Evolutionary conservation across 2,113 vertebrate species (phyloP).

Genomic region (Hystrix brachyura): DNA sequence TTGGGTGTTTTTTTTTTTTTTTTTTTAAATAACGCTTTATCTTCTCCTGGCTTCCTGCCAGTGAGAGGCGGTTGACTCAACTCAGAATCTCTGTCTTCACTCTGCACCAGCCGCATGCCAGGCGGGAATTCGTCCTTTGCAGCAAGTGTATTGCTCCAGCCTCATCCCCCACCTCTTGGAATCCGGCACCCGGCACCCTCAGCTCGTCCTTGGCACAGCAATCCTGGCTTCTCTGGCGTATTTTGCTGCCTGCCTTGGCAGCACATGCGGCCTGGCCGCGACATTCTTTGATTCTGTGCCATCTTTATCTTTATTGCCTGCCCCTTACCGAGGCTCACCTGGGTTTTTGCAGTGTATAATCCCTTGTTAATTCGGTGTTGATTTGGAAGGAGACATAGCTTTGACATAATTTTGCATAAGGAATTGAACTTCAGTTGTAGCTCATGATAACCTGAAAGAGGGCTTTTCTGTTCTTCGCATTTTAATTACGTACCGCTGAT

Average conservation of each 20-base stretch:
- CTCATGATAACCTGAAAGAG: neutral
- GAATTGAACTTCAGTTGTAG: constrained; percentile 52
- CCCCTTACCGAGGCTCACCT: neutral
- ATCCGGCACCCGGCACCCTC: neutral
- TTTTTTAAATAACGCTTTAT: constrained; percentile 25
- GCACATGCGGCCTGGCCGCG: neutral
- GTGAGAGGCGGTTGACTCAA: constrained; percentile 1
- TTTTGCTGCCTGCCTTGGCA: constrained; percentile 53
- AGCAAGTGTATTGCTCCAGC: neutral
- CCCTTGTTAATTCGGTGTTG: constrained; percentile 37
- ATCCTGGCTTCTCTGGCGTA: neutral
- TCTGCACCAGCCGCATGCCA: neutral
- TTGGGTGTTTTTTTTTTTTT: neutral
- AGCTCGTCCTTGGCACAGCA: constrained; percentile 46
- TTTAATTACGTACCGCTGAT: constrained; percentile 25
- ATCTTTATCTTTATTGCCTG: neutral
- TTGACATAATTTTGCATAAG: constrained; percentile 46
- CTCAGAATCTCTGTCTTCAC: constrained; percentile 1
- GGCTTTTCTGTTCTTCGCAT: neutral
- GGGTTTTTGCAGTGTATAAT: neutral
- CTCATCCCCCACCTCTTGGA: neutral
- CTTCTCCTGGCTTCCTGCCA: constrained; percentile 63
- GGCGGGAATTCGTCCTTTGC: neutral
- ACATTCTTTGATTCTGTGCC: neutral
- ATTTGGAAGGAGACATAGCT: constrained; percentile 21